Conservation (phyloP, 2,113 vertebrate species). For the Malurus melanocephalus region DNA sequence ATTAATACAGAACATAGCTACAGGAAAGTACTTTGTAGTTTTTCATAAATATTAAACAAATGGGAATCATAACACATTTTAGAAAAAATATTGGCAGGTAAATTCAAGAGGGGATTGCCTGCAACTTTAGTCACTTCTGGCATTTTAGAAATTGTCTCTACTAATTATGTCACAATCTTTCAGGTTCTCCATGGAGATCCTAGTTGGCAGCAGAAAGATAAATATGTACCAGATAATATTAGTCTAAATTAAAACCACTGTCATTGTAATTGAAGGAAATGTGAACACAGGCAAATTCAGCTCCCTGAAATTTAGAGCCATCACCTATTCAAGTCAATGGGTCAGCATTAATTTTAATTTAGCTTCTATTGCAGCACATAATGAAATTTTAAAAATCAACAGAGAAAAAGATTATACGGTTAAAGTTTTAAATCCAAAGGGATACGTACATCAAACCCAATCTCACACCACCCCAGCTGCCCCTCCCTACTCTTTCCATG, state of each 20-base stretch:
- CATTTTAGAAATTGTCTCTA: constrained; percentile 15
- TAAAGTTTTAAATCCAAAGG: not conserved
- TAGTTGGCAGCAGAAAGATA: constrained; percentile 28
- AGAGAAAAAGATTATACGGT: not conserved
- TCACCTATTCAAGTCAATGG: constrained; percentile 4
- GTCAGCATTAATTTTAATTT: constrained; percentile 34
- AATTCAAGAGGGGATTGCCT: not conserved
- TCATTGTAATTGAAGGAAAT: constrained; percentile 34
- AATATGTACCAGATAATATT: constrained; percentile 29
- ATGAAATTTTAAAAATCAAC: not conserved
- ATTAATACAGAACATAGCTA: not conserved
- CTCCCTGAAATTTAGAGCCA: constrained; percentile 21
- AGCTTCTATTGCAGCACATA: not conserved
- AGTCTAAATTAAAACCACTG: constrained; percentile 22
- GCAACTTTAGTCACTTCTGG: not conserved
- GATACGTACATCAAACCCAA: not conserved
- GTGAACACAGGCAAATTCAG: constrained; percentile 5
- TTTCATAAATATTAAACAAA: constrained; percentile 18
- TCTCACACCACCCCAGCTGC: not conserved
- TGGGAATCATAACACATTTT: not conserved
- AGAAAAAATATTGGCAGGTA: not conserved
- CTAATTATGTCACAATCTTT: constrained; percentile 16
- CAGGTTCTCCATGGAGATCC: constrained; percentile 20
- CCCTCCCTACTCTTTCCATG: not conserved
- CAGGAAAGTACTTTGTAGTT: not conserved